Evolutionary conservation across 2,797 vertebrate genomes (phyloP), one percentile per base, ranked within the genome.

Genomic region (Ctenochaetus hawaiiensis): DNA sequence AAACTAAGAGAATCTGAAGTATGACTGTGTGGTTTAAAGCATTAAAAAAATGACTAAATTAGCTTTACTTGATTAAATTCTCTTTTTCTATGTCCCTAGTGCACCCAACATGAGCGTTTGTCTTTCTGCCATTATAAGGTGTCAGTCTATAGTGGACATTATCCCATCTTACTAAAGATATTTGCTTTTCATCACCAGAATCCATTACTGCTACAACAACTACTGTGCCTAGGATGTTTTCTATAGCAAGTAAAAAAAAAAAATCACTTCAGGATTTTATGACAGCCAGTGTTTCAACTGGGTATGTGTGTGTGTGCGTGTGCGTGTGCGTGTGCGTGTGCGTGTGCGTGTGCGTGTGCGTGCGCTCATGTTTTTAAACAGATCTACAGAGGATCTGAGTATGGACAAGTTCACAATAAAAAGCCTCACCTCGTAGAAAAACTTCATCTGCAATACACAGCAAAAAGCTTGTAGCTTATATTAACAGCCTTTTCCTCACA

Each of bases 401-500:
- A 44, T 12, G 20, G 63, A 68, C 13, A 9, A 54, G 64, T 12
- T 26, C 12, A 34, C 70, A 68, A 53, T 63, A 41, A 60, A 80
- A 66, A 20, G 1, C 61, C 64, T 47, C 43, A 58, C 53, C 44
- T 49, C 6, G 16, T 22, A 51, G 41, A 49, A 61, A 77, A 78
- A 75, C 1, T 56, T 75, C 80, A 81, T 86, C 81, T 85, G 70
- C 76, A 78, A 70, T 54, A 87, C 52, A 77, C 68, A 68, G 63
- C 17, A 48, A 79, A 51, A 72, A 57, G 76, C 60, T 66, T 84
- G 71, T 84, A 78, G 73, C 48, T 75, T 68, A 67, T 84, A 87
- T 89, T 84, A 82, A 85, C 72, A 80, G 79, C 72, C 37, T 48
- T 58, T 77, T 85, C 82, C 68, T 72, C 75, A 62, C 77, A 30